Evolutionary conservation across 2,888 invertebrate species (phyloP), one percentile per base, ranked within the genome.

Genomic region (Liposcelis brunnea): DNA sequence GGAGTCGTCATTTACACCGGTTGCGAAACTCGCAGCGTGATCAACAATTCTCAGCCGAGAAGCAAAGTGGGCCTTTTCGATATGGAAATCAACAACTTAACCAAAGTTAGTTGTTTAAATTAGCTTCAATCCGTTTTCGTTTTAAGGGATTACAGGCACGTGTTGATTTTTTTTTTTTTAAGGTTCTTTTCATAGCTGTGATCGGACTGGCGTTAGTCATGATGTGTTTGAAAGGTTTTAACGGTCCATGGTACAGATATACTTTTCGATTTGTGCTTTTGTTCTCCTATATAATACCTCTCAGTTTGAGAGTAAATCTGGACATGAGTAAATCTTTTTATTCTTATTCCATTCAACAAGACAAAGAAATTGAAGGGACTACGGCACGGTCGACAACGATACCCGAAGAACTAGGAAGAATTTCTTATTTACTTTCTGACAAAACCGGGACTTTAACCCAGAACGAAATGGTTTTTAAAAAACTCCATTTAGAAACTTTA

Each of bases 301-400:
- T 44, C 61, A 94, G 95, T 67, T 75, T 98, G 57, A 72, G 98
- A 50, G 97, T 99, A 1, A 99, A 99, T 67, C 70, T 98, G 54
- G 98, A 98, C 58, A 90, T 99, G 87, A 97, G 95, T 1, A 98
- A 99, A 66, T 83, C 86, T 0, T 93, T 85, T 60, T 99, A 97
- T 64, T 90, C 97, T 0, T 97, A 90, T 84, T 80, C 86, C 53
- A 95, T 98, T 55, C 90, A 93, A 57, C 74, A 84, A 47, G 98
- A 99, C 66, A 78, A 83, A 45, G 77, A 84, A 54, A 94, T 99
- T 53, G 78, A 80, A 50, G 94, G 90, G 18, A 94, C 95, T 0
- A 90, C 94, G 8, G 95, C 95, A 49, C 73, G 98, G 6, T 93
- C 93, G 45, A 97, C 95, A 2, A 99, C 97, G 2, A 98, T 98